Evolutionary conservation across 1,140 invertebrate species (phyloP).

Genomic region (Ceratitis capitata): DNA sequence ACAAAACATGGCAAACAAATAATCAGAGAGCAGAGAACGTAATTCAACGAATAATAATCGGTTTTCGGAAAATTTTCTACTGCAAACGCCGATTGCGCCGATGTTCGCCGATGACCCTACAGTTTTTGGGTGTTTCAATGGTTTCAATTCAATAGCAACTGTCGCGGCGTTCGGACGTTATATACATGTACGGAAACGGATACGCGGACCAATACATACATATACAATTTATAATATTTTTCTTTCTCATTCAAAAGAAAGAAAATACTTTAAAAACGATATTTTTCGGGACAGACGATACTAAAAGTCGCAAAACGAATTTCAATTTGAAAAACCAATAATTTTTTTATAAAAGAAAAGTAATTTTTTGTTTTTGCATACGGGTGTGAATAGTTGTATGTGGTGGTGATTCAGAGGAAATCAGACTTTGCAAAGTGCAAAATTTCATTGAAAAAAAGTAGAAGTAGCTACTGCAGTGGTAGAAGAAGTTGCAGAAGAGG

Average conservation of each 20-base stretch:
- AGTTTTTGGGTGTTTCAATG: conserved; percentile 1
- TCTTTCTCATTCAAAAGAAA: conserved; percentile 6
- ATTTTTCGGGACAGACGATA: background rate
- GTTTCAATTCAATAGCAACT: conserved; percentile 18
- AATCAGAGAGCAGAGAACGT: no score
- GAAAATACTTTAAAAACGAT: conserved; percentile 22
- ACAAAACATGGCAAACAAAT: background rate
- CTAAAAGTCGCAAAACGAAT: background rate
- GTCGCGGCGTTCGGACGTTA: conserved; percentile 11
- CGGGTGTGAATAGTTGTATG: background rate
- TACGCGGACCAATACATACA: conserved; percentile 17
- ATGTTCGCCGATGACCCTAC: background rate
- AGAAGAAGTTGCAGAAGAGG: conserved; percentile 36
- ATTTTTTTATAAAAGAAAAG: conserved; percentile 33
- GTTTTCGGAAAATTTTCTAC: conserved; percentile 3
- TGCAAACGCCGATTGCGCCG: background rate
- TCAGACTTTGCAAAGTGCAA: conserved; percentile 28
- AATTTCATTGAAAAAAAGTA: background rate
- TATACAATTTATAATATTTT: background rate
- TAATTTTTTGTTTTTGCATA: background rate
- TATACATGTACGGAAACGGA: conserved; percentile 14
- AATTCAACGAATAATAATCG: conserved; percentile 34
- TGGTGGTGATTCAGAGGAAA: background rate
- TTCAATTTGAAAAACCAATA: conserved; percentile 4
- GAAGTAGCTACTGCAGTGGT: conserved; percentile 21